Evolutionary conservation across 2,888 invertebrate species (phyloP).

Genomic region (Metalampra italica): DNA sequence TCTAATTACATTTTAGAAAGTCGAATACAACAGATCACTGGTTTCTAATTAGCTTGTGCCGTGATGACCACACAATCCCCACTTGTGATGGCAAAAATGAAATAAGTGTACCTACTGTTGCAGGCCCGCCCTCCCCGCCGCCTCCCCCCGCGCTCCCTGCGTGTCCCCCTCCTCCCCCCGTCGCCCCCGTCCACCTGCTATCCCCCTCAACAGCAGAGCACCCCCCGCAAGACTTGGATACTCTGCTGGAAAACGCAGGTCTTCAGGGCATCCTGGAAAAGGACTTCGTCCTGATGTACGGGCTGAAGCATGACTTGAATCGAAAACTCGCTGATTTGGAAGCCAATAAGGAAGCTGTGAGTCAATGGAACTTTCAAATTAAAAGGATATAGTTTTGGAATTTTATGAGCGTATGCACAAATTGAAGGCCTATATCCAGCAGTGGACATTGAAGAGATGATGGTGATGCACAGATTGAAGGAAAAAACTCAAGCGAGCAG

Average conservation of each 20-base stretch:
- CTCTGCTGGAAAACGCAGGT: conserved; percentile 57
- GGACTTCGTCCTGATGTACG: conserved; percentile 67
- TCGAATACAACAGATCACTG: too few relatives aligned
- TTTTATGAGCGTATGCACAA: too few relatives aligned
- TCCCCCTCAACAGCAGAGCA: conserved; percentile 29
- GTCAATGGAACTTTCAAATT: conserved; percentile 7
- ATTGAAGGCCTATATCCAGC: too few relatives aligned
- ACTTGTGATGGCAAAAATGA: too few relatives aligned
- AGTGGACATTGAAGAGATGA: too few relatives aligned
- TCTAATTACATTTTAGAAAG: too few relatives aligned
- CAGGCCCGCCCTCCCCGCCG: neutral
- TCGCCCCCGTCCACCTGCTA: conserved; percentile 27
- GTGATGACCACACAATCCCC: too few relatives aligned
- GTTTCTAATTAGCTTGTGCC: too few relatives aligned
- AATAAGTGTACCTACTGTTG: too few relatives aligned
- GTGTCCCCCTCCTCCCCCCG: conserved; percentile 14
- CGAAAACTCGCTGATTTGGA: conserved; percentile 68
- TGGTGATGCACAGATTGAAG: too few relatives aligned
- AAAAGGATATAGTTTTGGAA: too few relatives aligned
- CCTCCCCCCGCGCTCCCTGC: conserved; percentile 6
- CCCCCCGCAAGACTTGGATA: conserved; percentile 42
- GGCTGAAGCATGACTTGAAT: conserved; percentile 72
- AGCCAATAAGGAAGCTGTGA: conserved; percentile 44
- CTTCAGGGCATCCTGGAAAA: conserved; percentile 63
- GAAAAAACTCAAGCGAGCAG: too few relatives aligned